Evolutionary conservation across 2,797 vertebrate genomes (phyloP).

Genomic region (Premnoplex brunnescens): DNA sequence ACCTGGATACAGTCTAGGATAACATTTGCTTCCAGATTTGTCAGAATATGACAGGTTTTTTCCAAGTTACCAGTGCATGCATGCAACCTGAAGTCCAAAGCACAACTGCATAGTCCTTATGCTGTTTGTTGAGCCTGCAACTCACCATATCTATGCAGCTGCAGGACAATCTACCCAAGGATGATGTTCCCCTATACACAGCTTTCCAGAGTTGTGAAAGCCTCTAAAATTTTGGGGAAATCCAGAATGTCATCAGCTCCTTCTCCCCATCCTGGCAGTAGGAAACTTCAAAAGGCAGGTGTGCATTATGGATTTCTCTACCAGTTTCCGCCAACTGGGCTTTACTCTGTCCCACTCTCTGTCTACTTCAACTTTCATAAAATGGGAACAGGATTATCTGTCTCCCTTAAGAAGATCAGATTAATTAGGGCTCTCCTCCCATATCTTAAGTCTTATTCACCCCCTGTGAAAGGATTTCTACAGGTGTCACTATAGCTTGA

Average conservation of each 20-base stretch:
- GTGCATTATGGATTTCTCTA: background rate
- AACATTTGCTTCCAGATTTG: background rate
- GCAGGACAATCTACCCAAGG: background rate
- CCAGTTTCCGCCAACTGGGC: background rate
- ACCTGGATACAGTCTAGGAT: background rate
- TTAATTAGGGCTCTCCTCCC: background rate
- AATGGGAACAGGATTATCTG: background rate
- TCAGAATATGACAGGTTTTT: constrained; percentile 6
- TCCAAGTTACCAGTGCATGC: background rate
- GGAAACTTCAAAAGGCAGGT: background rate
- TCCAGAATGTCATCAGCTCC: background rate
- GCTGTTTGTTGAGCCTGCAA: background rate
- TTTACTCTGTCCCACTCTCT: background rate
- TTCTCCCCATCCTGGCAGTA: background rate
- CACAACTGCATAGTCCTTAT: background rate
- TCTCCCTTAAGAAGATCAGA: background rate
- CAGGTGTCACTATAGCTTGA: background rate
- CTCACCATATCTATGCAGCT: background rate
- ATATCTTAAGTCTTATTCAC: background rate
- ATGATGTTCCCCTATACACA: background rate
- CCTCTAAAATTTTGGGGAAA: background rate
- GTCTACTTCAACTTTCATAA: background rate
- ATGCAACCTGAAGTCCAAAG: background rate
- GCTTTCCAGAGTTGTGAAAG: background rate
- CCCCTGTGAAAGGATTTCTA: background rate